Evolutionary conservation across 2,797 vertebrate genomes (phyloP).

Genomic region (Falco berigora): DNA sequence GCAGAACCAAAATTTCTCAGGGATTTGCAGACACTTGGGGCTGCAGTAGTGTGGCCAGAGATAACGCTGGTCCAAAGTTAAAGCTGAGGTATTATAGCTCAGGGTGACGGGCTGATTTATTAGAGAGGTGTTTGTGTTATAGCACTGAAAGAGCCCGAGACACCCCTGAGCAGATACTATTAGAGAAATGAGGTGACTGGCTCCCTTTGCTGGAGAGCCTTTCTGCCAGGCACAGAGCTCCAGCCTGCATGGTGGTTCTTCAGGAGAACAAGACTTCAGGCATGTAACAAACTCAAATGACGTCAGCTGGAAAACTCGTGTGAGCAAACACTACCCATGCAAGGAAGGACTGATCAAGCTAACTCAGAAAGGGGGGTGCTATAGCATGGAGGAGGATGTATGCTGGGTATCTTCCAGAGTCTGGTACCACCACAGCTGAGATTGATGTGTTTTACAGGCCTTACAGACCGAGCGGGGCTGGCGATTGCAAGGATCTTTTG

Average conservation of each 20-base stretch:
- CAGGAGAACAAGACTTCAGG: not conserved
- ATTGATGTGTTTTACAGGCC: not conserved
- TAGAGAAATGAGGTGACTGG: not conserved
- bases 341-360: not conserved
- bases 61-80: not conserved
- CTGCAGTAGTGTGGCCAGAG: not conserved
- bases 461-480: not conserved
- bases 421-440: not conserved
- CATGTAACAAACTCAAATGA: not conserved
- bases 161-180: not conserved
- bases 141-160: not conserved
- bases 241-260: not conserved
- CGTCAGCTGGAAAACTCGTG: not conserved
- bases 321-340: not conserved
- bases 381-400: not conserved
- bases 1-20: not conserved
- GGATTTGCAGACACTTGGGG: not conserved
- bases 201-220: not conserved
- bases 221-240: not conserved
- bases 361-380: not conserved
- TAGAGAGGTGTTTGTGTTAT: not conserved
- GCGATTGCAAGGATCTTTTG: not conserved
- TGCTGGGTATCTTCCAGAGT: not conserved
- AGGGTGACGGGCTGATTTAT: not conserved
- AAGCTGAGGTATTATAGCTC: conserved; percentile 6